Evolutionary conservation across 1,140 invertebrate genomes (phyloP).

Genomic region (Lutraria rhynchaena): DNA sequence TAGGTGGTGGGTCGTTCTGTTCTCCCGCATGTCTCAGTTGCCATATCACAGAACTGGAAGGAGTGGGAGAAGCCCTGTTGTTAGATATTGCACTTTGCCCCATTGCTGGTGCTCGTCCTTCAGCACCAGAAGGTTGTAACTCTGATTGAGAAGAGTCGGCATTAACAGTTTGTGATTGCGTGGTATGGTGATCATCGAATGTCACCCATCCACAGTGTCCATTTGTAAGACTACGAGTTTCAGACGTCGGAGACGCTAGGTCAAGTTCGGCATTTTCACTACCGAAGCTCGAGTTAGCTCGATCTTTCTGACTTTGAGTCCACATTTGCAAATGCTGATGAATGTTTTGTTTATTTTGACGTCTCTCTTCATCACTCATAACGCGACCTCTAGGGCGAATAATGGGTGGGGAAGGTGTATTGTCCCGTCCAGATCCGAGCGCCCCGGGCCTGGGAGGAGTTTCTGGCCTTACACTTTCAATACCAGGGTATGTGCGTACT

Average conservation of each 20-base stretch:
- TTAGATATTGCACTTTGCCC: constrained; percentile 52
- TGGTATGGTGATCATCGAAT: constrained; percentile 36
- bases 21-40: constrained; percentile 38
- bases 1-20: constrained; percentile 10
- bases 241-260: constrained; percentile 38
- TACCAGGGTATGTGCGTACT: constrained; percentile 15
- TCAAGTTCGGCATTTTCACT: constrained; percentile 41
- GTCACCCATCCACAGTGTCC: constrained; percentile 54
- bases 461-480: constrained; percentile 35
- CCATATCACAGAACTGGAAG: constrained; percentile 46
- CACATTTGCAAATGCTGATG: constrained; percentile 78
- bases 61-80: constrained; percentile 12
- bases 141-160: constrained; percentile 10
- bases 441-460: constrained; percentile 52
- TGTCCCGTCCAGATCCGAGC: constrained; percentile 33
- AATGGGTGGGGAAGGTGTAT: constrained; percentile 66
- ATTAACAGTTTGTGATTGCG: neutral
- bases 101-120: neutral
- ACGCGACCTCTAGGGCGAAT: constrained; percentile 70
- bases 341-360: constrained; percentile 77
- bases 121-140: constrained; percentile 15
- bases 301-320: constrained; percentile 73
- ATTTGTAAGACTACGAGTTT: constrained; percentile 49
- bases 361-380: constrained; percentile 76
- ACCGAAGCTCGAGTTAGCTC: constrained; percentile 62